These are phyloP conservation scores for Eudemis profundana DNA, from an alignment of 2,888 invertebrate genomes.

Conservation along the genomic window DNA sequence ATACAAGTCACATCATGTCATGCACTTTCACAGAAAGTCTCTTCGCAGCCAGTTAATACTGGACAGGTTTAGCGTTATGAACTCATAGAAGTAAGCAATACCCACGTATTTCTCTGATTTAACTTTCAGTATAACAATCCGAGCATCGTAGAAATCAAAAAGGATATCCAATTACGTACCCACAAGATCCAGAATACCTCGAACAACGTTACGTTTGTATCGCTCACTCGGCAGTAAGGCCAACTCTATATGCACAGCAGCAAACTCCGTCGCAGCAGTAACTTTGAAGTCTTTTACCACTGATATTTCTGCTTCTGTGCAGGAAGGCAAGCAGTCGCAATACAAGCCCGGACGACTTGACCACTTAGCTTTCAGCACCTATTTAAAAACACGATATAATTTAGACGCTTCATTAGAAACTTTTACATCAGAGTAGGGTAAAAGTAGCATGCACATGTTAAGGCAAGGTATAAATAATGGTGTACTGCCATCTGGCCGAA, in stretches of 20 bases:
- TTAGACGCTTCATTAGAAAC: background rate
- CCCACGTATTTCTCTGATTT: no score
- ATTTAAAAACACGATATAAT: background rate
- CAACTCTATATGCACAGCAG: constrained; percentile 86
- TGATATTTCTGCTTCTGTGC: constrained; percentile 89
- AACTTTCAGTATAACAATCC: no score
- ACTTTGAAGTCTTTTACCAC: constrained; percentile 85
- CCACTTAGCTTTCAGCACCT: constrained; percentile 79
- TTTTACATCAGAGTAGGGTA: no score
- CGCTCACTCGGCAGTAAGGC: constrained; percentile 88
- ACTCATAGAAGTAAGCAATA: no score
- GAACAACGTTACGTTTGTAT: constrained; percentile 90
- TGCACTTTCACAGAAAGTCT: no score
- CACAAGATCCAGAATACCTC: constrained; percentile 89
- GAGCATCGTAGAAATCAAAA: no score
- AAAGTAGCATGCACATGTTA: no score
- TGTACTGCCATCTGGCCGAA: no score
- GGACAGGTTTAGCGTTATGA: no score
- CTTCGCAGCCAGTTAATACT: no score
- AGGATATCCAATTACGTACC: no score
- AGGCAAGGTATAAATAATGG: no score
- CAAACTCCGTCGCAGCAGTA: constrained; percentile 59
- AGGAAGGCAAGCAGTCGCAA: constrained; percentile 90
- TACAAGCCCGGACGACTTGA: constrained; percentile 85
- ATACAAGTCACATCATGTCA: background rate